These are phyloP conservation scores for Pristionchus entomophagus DNA, from an alignment of 2,888 invertebrate species.

Conservation along the genomic window DNA sequence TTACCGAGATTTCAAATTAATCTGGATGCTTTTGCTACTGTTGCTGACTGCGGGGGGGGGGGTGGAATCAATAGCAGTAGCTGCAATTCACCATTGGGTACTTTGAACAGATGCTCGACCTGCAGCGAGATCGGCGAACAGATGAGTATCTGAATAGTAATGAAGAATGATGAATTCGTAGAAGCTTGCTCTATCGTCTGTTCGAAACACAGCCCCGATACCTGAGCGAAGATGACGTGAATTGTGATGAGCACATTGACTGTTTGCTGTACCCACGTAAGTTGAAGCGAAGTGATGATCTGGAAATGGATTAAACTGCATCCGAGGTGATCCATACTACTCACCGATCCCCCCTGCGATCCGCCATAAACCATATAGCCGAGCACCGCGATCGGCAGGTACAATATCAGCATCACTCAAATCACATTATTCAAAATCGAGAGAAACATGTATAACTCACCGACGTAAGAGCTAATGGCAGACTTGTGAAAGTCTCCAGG, in stretches of 20 bases:
- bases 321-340: too few relatives aligned
- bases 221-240: constrained; percentile 45
- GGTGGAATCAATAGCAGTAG: not conserved
- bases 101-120: constrained; percentile 58
- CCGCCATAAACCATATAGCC: constrained; percentile 61
- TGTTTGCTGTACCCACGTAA: constrained; percentile 58
- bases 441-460: not conserved
- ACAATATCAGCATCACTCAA: constrained; percentile 54
- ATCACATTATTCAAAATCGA: not conserved
- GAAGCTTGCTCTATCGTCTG: too few relatives aligned
- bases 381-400: constrained; percentile 57
- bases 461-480: constrained; percentile 1
- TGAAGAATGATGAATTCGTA: too few relatives aligned
- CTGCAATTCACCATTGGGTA: constrained; percentile 55
- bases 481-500: constrained; percentile 35
- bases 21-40: too few relatives aligned
- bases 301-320: not conserved
- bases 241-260: constrained; percentile 62
- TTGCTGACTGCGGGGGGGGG: not conserved
- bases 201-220: too few relatives aligned
- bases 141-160: too few relatives aligned
- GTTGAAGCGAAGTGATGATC: constrained; percentile 50
- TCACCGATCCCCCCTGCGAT: constrained; percentile 56
- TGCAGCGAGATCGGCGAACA: constrained; percentile 60
- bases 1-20: not conserved